phyloP scores from a whole-genome alignment of 2,113 vertebrate genomes.

The Panurus biarmicus region DNA sequence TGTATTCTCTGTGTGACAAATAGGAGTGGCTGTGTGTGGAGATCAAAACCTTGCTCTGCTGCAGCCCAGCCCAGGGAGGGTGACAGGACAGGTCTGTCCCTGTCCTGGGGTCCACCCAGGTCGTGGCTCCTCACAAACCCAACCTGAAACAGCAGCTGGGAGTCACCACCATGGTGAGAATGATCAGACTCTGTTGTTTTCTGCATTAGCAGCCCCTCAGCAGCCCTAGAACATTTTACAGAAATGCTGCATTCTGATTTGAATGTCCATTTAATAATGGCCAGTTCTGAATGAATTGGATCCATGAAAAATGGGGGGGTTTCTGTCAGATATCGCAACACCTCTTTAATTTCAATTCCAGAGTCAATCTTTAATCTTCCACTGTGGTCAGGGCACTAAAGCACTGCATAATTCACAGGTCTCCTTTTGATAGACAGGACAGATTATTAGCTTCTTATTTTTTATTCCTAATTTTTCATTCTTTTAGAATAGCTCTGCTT shows the following conservation, averaged over 20 bases:
- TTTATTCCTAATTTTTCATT: background rate
- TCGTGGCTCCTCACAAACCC: background rate
- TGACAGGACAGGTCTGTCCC: background rate
- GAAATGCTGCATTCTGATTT: accelerated
- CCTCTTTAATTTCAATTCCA: background rate
- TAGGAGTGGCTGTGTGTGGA: background rate
- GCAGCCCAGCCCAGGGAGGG: background rate
- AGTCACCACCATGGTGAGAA: no score
- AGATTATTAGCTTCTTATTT: background rate
- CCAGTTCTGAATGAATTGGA: background rate
- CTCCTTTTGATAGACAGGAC: background rate
- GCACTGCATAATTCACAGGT: background rate
- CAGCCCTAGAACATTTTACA: background rate
- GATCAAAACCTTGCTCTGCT: no score
- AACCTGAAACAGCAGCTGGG: background rate
- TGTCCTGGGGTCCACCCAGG: background rate
- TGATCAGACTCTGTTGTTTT: no score
- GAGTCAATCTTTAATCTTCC: background rate
- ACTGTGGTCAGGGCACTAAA: background rate
- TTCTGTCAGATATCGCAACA: background rate
- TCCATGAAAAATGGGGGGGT: background rate
- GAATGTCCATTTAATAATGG: background rate
- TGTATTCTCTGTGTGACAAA: background rate
- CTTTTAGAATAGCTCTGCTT: background rate
- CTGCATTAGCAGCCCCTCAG: background rate